Evolutionary conservation across 1,140 invertebrate species (phyloP), one percentile per base, ranked within the genome.

Genomic region (Callitettix versicolor): DNA sequence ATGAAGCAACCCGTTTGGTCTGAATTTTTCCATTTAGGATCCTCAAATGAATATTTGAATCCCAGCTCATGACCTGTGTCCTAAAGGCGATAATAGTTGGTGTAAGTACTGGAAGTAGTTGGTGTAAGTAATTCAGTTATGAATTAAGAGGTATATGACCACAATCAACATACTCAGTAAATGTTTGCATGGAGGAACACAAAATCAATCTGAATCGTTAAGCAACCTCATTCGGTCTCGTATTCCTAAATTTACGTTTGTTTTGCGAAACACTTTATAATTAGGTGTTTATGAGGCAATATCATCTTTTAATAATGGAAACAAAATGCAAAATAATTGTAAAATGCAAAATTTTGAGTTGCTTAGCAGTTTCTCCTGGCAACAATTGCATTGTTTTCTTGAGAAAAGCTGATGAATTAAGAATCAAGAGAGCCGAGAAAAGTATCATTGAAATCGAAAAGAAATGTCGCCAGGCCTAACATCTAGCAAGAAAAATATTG

Each of bases 1-100:
- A 69, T 65, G 65, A 63, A 59, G 54, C 56, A 63, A 43, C 64
- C 63, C 20, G 62, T 69, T 18, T 64, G 61, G 65, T 62, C 63
- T 44, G 63, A 63, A 18, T 67, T 48, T 56, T 62, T 64, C 58
- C 65, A 69, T 53, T 59, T 63, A 18, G 54, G 55, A 40, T 70
- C 65, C 22, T 65, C 65, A 42, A 61, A 67, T 48, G 53, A 62
- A 36, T 57, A 65, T n/a, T n/a, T n/a, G n/a, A n/a, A n/a, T n/a
- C 33, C 65, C 64, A 7, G 38, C 55, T 20, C 65, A 66, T 53
- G 30, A 49, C 18, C 56, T 61, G 48, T 66, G 64, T 51, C 60
- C 63, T 51, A 22, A 30, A 46, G 64, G 60, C n/a, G 34, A 53
- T 24, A 58, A 62, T 18, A 53, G 38, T 17, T 67, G 64, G 63